Percentiles rank a stretch among this genome's conserved stretches.
These are phyloP conservation scores for Ariopsis seemanni DNA, from an alignment of 2,113 vertebrate genomes.

Conservation along the genomic window DNA sequence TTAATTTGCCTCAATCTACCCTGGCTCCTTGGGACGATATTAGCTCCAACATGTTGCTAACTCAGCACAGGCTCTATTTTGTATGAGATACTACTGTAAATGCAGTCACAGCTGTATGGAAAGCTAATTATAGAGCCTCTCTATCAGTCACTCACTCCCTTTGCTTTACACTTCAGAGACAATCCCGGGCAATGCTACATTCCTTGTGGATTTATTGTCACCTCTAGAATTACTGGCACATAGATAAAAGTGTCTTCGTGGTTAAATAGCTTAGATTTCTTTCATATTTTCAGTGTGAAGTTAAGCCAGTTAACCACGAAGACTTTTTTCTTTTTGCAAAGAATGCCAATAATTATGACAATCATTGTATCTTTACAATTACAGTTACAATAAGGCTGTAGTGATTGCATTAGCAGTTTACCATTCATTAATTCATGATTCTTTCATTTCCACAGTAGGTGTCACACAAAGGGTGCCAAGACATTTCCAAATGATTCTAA, in stretches of 20 bases:
- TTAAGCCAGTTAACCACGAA: background rate
- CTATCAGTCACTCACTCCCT: conserved; percentile 27
- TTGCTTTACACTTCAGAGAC: conserved; percentile 13
- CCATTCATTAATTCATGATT: background rate
- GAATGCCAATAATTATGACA: background rate
- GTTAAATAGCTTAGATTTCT: background rate
- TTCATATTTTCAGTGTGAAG: background rate
- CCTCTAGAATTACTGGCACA: background rate
- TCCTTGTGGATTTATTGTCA: background rate
- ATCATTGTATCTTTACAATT: background rate
- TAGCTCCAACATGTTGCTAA: conserved; percentile 51
- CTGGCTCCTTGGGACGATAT: conserved; percentile 40
- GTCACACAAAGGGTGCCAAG: conserved; percentile 5
- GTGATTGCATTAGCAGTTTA: conserved; percentile 15
- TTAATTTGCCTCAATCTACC: conserved; percentile 58
- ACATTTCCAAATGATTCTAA: conserved; percentile 16
- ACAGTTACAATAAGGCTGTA: background rate
- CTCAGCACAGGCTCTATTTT: conserved; percentile 47
- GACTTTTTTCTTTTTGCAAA: background rate
- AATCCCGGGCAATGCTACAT: background rate
- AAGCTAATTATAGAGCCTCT: conserved; percentile 9
- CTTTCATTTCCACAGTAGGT: background rate
- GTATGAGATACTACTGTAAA: conserved; percentile 46
- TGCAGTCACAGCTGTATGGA: conserved; percentile 24
- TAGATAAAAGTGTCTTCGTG: background rate